Conservation (phyloP, 2,113 vertebrate genomes). For the Baryphthengus martii region DNA sequence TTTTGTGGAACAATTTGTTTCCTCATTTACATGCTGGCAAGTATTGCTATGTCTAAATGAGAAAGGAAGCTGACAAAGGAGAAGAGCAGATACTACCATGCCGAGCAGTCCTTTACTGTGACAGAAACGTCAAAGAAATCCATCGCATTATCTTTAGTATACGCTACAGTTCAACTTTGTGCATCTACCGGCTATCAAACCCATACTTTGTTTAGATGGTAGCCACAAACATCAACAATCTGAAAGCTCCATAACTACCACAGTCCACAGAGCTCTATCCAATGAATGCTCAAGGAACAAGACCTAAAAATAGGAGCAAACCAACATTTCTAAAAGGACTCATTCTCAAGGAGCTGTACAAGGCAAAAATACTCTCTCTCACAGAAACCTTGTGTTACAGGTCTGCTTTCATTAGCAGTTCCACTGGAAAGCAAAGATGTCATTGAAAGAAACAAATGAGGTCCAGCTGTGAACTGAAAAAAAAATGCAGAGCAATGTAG, state of each 20-base stretch:
- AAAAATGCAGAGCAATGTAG: neutral
- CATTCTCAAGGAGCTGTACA: neutral
- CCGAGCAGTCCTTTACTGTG: neutral
- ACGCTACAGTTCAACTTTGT: neutral
- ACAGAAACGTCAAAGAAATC: neutral
- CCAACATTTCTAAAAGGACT: neutral
- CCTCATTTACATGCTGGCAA: neutral
- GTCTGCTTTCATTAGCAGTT: neutral
- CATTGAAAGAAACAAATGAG: neutral
- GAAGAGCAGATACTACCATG: neutral
- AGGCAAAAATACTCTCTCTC: neutral
- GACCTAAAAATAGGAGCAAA: neutral
- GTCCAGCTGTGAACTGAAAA: neutral
- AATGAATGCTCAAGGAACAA: neutral
- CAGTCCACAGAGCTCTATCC: neutral
- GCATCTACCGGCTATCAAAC: neutral
- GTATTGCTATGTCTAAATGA: neutral
- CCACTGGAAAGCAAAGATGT: neutral
- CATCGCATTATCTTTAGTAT: neutral
- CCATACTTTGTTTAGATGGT: neutral
- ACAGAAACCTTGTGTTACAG: neutral
- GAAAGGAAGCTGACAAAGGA: neutral
- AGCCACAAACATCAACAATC: neutral
- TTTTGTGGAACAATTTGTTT: neutral
- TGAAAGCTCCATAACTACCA: neutral